Percentiles rank a stretch among this genome's conserved stretches.
phyloP scores from a whole-genome alignment of 2,888 invertebrate genomes.

The Hypomecis atomaria region DNA sequence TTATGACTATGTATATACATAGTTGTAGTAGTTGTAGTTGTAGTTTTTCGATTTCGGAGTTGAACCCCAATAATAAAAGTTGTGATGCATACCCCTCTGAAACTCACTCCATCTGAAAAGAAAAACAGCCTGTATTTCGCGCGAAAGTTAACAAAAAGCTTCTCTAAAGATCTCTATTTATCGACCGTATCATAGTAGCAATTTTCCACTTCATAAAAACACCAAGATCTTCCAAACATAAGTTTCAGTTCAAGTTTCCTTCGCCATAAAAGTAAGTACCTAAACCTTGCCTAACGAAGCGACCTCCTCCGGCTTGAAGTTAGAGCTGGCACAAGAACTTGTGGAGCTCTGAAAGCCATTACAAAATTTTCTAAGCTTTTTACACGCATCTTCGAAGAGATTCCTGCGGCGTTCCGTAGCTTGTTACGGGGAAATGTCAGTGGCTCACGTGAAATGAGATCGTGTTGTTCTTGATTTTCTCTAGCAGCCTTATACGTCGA shows the following conservation, averaged over 20 bases:
- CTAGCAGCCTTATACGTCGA: neutral
- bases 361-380: slow-evolving; percentile 74
- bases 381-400: slow-evolving; percentile 59
- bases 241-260: slow-evolving; percentile 34
- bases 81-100: too few relatives aligned
- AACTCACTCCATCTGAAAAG: too few relatives aligned
- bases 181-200: neutral
- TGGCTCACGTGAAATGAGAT: slow-evolving; percentile 29
- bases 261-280: slow-evolving; percentile 54
- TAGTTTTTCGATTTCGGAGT: too few relatives aligned
- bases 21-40: too few relatives aligned
- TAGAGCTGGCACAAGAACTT: slow-evolving; percentile 65
- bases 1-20: too few relatives aligned
- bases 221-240: slow-evolving; percentile 27
- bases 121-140: too few relatives aligned
- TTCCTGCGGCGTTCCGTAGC: slow-evolving; percentile 48
- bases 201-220: slow-evolving; percentile 21
- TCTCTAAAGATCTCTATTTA: too few relatives aligned
- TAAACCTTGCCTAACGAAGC: slow-evolving; percentile 57
- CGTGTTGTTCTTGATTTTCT: slow-evolving; percentile 10
- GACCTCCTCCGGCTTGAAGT: slow-evolving; percentile 58
- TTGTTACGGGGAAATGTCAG: slow-evolving; percentile 38
- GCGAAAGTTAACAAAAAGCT: too few relatives aligned
- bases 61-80: too few relatives aligned
- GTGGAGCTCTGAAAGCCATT: slow-evolving; percentile 74